Evolutionary conservation across 2,888 invertebrate species (phyloP).

Genomic region (Caenorhabditis sulstoni): DNA sequence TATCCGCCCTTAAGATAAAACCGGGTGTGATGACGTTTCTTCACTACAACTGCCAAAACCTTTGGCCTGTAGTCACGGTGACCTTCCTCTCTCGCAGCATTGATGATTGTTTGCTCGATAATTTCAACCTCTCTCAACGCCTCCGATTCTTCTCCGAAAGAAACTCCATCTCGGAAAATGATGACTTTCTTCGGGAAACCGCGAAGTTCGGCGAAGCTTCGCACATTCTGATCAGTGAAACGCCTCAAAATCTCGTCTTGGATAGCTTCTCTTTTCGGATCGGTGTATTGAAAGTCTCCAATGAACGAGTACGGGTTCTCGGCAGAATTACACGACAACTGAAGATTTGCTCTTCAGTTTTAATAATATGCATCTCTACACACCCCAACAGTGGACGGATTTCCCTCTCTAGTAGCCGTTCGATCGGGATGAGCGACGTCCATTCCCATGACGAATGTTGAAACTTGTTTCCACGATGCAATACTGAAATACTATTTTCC

Average conservation of each 20-base stretch:
- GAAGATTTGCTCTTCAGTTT: no score
- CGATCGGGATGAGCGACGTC: slow-evolving; percentile 60
- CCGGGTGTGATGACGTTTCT: slow-evolving; percentile 58
- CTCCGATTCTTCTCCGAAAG: slow-evolving; percentile 52
- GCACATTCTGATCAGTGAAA: slow-evolving; percentile 47
- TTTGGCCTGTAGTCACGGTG: slow-evolving; percentile 41
- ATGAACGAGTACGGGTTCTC: slow-evolving; percentile 56
- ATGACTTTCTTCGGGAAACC: slow-evolving; percentile 56
- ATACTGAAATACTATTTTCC: slow-evolving; percentile 25
- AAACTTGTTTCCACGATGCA: slow-evolving; percentile 33
- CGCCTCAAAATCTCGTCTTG: slow-evolving; percentile 47
- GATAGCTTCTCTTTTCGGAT: slow-evolving; percentile 51
- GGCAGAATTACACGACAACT: slow-evolving; percentile 56
- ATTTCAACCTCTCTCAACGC: slow-evolving; percentile 46
- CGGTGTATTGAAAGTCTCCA: slow-evolving; percentile 57
- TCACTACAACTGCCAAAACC: slow-evolving; percentile 53
- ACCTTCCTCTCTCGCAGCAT: slow-evolving; percentile 35
- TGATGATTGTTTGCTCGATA: slow-evolving; percentile 43
- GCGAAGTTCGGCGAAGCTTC: slow-evolving; percentile 31
- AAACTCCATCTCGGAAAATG: slow-evolving; percentile 61
- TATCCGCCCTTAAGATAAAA: slow-evolving; percentile 50
- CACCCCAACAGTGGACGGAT: slow-evolving; percentile 58
- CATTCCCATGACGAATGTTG: slow-evolving; percentile 54
- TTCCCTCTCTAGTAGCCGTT: slow-evolving; percentile 35
- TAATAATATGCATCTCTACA: no score